A percentile compares a stretch with the other conserved stretches of the same genome.
These are phyloP conservation scores for Phasianus colchicus DNA, from an alignment of 2,113 vertebrate species.

Conservation along the genomic window DNA sequence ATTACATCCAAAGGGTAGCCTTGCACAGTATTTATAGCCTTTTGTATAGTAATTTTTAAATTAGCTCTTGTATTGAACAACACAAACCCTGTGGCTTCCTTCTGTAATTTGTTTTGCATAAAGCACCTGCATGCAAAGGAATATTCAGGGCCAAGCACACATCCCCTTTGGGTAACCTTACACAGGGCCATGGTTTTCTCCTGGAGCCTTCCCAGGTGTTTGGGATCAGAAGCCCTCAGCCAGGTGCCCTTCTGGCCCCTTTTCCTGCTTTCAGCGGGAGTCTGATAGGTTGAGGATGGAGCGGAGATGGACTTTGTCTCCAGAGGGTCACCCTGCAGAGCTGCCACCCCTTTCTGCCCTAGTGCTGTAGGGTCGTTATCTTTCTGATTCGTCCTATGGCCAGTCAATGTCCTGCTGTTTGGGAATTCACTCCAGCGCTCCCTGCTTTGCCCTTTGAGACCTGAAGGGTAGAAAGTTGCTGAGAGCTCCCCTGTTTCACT, in stretches of 20 bases:
- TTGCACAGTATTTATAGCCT: not conserved
- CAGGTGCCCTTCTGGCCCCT: not conserved
- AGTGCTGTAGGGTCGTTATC: not conserved
- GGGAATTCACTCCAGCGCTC: not conserved
- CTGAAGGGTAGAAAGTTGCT: not conserved
- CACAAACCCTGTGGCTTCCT: slow-evolving; percentile 7
- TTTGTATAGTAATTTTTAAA: not conserved
- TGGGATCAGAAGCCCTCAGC: not conserved
- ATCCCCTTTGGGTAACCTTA: not conserved
- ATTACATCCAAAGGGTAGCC: not conserved
- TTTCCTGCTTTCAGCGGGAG: not conserved
- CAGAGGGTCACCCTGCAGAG: too few relatives aligned
- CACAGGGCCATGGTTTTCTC: not conserved
- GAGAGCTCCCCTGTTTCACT: not conserved
- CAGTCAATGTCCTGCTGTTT: not conserved
- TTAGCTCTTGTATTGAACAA: not conserved
- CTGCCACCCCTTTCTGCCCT: not conserved
- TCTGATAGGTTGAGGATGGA: not conserved
- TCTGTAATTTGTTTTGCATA: not conserved
- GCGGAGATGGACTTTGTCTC: not conserved
- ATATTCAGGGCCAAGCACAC: not conserved
- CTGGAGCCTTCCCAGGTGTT: not conserved
- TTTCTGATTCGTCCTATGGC: not conserved
- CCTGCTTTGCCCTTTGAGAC: not conserved
- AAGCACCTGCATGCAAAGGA: not conserved